Conservation (phyloP, 1,140 invertebrate species). For the Drosophila insularis region DNA sequence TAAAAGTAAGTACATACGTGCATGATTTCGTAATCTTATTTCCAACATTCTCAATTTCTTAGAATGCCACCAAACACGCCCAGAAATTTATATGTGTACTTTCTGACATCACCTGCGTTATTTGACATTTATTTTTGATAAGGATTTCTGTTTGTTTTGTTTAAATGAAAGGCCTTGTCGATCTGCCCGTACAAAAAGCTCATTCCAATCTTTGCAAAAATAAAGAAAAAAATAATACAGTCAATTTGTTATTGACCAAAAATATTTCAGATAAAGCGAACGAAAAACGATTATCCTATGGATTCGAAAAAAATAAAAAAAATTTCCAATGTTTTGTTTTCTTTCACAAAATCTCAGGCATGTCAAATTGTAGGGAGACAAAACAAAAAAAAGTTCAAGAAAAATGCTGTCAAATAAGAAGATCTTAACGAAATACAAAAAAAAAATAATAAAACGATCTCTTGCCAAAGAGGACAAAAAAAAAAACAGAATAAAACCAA, state of each 20-base stretch:
- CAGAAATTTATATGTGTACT: neutral
- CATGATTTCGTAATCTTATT: neutral
- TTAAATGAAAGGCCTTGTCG: neutral
- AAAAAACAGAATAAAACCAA: conserved; percentile 38
- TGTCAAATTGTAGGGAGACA: conserved; percentile 68
- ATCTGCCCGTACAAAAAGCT: no score
- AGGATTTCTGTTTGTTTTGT: neutral
- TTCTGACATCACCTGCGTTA: neutral
- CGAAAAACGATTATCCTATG: conserved; percentile 2
- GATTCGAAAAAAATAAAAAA: conserved; percentile 26
- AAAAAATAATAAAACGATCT: conserved; percentile 60
- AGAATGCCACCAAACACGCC: neutral
- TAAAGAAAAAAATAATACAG: neutral
- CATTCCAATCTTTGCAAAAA: neutral
- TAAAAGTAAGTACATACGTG: neutral
- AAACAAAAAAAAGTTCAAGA: conserved; percentile 25
- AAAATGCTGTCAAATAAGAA: conserved; percentile 53
- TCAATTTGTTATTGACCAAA: conserved; percentile 5
- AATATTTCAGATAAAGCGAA: conserved; percentile 5
- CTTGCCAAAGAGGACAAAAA: conserved; percentile 54
- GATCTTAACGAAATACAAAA: conserved; percentile 70
- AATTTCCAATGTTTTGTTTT: conserved; percentile 70
- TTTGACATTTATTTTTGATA: conserved; percentile 3
- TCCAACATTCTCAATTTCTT: neutral
- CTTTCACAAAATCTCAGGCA: conserved; percentile 71